A percentile compares a stretch with the other conserved stretches of the same genome.
These are phyloP conservation scores for Urocyon cinereoargenteus DNA, from an alignment of 2,797 vertebrate genomes.

Conservation along the genomic window DNA sequence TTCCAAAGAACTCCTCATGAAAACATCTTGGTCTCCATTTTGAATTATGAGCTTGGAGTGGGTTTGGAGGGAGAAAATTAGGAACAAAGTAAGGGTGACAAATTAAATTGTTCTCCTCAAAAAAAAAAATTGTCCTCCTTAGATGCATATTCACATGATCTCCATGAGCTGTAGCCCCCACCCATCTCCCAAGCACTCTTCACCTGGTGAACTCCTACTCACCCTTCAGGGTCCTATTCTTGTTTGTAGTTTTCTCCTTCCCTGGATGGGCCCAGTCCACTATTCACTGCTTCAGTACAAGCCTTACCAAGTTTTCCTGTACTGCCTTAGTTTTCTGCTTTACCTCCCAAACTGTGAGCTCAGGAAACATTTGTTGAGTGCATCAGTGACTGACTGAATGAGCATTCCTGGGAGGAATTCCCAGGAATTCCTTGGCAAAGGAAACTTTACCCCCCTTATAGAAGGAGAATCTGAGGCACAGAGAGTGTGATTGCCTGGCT, in stretches of 20 bases:
- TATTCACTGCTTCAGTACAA: neutral
- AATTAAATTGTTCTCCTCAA: neutral
- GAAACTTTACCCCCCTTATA: neutral
- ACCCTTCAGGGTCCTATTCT: neutral
- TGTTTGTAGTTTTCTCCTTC: neutral
- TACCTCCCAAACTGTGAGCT: neutral
- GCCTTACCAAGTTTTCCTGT: neutral
- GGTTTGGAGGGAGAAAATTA: neutral
- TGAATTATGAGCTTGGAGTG: neutral
- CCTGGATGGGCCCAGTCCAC: too few relatives aligned
- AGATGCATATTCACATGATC: neutral
- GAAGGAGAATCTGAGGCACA: neutral
- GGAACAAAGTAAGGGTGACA: neutral
- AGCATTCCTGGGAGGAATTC: neutral
- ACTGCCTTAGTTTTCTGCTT: neutral
- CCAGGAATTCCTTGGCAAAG: neutral
- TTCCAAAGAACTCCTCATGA: neutral
- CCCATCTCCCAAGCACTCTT: neutral
- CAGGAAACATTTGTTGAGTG: neutral
- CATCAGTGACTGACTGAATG: neutral
- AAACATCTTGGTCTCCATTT: neutral
- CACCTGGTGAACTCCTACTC: neutral
- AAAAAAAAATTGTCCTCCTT: too few relatives aligned
- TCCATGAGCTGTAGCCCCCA: neutral
- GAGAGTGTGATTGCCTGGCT: neutral